A percentile compares a stretch with the other conserved stretches of the same genome.
Evolutionary conservation across 1,140 invertebrate genomes (phyloP).

Genomic region (Caenorhabditis inopinata): DNA sequence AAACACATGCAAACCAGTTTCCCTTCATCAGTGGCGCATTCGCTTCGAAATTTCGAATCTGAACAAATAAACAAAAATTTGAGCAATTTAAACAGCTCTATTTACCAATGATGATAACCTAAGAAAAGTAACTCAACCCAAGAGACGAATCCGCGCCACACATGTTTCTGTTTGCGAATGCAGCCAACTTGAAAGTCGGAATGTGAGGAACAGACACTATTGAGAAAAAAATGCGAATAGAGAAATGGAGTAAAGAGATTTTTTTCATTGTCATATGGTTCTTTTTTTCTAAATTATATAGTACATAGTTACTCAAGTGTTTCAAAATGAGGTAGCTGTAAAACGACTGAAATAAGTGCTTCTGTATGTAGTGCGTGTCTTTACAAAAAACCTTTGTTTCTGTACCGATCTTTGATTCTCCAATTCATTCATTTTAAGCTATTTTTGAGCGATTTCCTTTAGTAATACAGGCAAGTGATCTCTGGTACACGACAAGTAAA

Average conservation of each 20-base stretch:
- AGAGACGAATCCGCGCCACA: neutral
- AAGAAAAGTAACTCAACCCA: neutral
- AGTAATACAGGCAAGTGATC: too few species aligned
- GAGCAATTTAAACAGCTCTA: neutral
- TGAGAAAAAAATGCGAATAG: neutral
- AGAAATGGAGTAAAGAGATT: neutral
- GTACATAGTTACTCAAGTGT: conserved; percentile 6
- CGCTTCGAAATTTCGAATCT: too few species aligned
- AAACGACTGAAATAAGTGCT: neutral
- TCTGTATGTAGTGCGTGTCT: neutral
- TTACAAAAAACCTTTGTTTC: neutral
- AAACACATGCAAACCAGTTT: too few species aligned
- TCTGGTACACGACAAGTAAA: too few species aligned
- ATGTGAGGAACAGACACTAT: neutral
- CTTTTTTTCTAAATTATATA: neutral
- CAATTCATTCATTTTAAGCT: neutral
- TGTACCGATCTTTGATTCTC: conserved; percentile 13
- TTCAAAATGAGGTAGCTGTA: neutral
- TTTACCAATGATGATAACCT: conserved; percentile 25
- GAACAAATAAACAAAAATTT: too few species aligned
- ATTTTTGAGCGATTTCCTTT: conserved; percentile 1
- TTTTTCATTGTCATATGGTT: conserved; percentile 8
- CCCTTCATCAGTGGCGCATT: too few species aligned
- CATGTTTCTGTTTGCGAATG: conserved; percentile 16
- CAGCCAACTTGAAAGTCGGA: conserved; percentile 28